A percentile compares a stretch with the other conserved stretches of the same genome.
Evolutionary conservation across 2,797 vertebrate species (phyloP).

Genomic region (Notolepis coatsorum): DNA sequence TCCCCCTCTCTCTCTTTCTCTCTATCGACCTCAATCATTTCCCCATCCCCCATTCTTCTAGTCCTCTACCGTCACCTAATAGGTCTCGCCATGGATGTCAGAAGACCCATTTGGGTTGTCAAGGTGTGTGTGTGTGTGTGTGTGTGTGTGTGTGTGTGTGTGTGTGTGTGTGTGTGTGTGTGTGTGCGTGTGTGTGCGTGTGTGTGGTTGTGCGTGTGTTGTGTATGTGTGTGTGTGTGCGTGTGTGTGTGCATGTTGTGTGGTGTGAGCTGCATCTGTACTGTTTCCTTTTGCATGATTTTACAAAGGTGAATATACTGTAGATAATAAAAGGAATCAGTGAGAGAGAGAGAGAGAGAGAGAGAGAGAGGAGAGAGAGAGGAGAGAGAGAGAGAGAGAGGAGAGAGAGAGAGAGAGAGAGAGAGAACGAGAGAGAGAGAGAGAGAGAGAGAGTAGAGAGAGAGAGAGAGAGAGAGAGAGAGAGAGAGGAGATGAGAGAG

Average conservation of each 20-base stretch:
- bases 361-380: too few species aligned
- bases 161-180: conserved; percentile 1
- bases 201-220: neutral
- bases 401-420: neutral
- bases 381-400: too few species aligned
- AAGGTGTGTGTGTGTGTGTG: conserved; percentile 4
- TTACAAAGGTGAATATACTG: too few species aligned
- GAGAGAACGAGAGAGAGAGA: neutral
- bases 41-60: neutral
- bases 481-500: conserved; percentile 31
- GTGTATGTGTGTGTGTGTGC: too few species aligned
- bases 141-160: neutral
- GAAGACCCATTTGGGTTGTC: conserved; percentile 31
- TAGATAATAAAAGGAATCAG: too few species aligned
- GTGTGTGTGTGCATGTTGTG: too few species aligned
- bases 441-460: too few species aligned
- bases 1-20: neutral
- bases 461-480: too few species aligned
- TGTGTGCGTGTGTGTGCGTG: conserved; percentile 9
- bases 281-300: too few species aligned
- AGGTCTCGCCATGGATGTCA: conserved; percentile 37
- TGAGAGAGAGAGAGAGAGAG: too few species aligned
- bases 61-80: conserved; percentile 14
- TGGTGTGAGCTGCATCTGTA: too few species aligned
- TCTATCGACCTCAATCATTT: neutral